Evolutionary conservation across 2,888 invertebrate genomes (phyloP).

Genomic region (Tholera decimalis): DNA sequence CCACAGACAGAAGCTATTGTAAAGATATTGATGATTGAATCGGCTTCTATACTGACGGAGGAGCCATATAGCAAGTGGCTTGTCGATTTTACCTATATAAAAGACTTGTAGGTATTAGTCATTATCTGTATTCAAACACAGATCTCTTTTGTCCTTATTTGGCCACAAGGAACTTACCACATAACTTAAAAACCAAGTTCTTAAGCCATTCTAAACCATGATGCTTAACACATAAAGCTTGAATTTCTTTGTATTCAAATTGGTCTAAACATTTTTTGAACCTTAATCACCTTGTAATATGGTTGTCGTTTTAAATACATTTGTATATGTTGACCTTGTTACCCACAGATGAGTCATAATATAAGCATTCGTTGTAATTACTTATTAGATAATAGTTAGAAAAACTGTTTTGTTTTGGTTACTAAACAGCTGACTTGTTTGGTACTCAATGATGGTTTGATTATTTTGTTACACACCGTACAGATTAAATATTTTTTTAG

Average conservation of each 20-base stretch:
- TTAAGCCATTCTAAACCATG: constrained; percentile 17
- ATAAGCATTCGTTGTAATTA: constrained; percentile 1
- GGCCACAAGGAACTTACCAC: constrained; percentile 31
- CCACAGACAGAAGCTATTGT: too few relatives aligned
- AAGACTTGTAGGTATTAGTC: neutral
- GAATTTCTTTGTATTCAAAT: constrained; percentile 10
- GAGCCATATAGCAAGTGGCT: neutral
- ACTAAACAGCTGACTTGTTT: constrained; percentile 22
- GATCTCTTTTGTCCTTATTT: constrained; percentile 34
- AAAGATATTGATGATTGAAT: too few relatives aligned
- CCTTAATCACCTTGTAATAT: constrained; percentile 10
- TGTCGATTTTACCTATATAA: too few relatives aligned
- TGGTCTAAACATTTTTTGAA: neutral
- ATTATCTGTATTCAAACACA: constrained; percentile 28
- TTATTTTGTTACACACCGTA: too few relatives aligned
- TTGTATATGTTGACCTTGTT: constrained; percentile 14
- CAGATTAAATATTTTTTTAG: too few relatives aligned
- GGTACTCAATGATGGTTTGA: neutral
- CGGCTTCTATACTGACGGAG: too few relatives aligned
- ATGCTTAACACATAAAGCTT: neutral
- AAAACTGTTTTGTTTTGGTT: constrained; percentile 24
- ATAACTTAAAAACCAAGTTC: neutral
- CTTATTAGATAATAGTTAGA: constrained; percentile 27
- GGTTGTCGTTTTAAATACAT: constrained; percentile 14
- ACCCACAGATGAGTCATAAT: constrained; percentile 28